Percentiles rank a stretch among this genome's conserved stretches.
phyloP scores from a whole-genome alignment of 2,113 vertebrate species.

The Zosterops lateralis region DNA sequence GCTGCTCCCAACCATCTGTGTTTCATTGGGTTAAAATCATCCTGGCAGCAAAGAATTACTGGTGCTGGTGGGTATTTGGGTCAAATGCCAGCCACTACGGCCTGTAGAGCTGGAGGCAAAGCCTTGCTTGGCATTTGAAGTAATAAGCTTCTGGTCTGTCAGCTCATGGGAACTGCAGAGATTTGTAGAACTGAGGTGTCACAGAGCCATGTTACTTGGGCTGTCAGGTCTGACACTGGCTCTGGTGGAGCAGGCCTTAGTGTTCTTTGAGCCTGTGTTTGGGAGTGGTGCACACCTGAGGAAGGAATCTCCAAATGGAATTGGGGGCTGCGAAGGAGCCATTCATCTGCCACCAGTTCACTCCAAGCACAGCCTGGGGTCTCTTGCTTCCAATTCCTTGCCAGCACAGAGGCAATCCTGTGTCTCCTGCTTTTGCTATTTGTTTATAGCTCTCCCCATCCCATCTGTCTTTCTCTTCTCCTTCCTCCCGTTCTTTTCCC shows the following conservation, averaged over 20 bases:
- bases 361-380: neutral
- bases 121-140: neutral
- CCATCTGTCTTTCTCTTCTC: slow-evolving; percentile 61
- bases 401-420: neutral
- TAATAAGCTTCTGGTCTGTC: neutral
- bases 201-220: neutral
- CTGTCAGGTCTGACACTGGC: neutral
- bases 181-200: neutral
- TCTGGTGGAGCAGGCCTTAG: neutral
- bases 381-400: neutral
- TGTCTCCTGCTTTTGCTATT: slow-evolving; percentile 57
- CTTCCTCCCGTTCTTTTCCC: slow-evolving; percentile 44
- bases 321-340: neutral
- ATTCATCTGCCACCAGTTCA: neutral
- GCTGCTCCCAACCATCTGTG: neutral
- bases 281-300: neutral
- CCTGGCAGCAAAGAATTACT: neutral
- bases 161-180: neutral
- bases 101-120: neutral
- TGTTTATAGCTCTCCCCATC: slow-evolving; percentile 60
- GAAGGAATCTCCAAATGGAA: neutral
- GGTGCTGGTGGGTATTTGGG: neutral
- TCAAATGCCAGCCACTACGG: neutral
- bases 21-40: neutral
- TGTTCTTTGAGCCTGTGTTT: neutral